Conservation (phyloP, 2,888 invertebrate genomes). For the Thecocarcelia acutangulata region DNA sequence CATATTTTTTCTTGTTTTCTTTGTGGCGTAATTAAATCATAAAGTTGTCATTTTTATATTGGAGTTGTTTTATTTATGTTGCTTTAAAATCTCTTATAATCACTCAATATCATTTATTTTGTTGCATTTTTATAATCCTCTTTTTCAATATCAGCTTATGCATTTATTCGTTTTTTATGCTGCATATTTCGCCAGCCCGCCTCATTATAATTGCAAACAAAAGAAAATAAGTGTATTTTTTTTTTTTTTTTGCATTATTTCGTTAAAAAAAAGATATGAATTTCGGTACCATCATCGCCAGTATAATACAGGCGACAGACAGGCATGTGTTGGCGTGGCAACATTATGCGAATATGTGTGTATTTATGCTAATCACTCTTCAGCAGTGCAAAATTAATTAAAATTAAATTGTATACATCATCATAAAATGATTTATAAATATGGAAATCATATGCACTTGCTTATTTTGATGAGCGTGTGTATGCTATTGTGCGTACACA, state of each 20-base stretch:
- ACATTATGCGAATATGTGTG: slow-evolving; percentile 13
- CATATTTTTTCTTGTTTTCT: too few relatives aligned
- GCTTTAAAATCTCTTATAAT: slow-evolving; percentile 11
- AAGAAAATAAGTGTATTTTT: not conserved
- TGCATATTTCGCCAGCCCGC: not conserved
- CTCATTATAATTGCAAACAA: slow-evolving; percentile 11
- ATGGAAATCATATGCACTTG: slow-evolving; percentile 58
- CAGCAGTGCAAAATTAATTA: slow-evolving; percentile 65
- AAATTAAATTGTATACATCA: slow-evolving; percentile 67
- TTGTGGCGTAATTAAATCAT: not conserved
- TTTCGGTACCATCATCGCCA: too few relatives aligned
- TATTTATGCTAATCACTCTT: slow-evolving; percentile 65
- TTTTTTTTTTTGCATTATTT: not conserved
- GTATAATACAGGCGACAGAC: too few relatives aligned
- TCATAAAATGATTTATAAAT: slow-evolving; percentile 63
- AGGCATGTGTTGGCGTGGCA: not conserved
- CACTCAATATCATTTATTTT: slow-evolving; percentile 39
- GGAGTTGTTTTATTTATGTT: not conserved
- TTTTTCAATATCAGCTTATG: slow-evolving; percentile 53
- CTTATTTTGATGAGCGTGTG: not conserved
- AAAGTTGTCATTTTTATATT: not conserved
- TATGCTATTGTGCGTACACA: not conserved
- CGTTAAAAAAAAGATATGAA: not conserved
- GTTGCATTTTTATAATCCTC: slow-evolving; percentile 42
- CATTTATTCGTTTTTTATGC: slow-evolving; percentile 1